Percentiles rank a stretch among this genome's conserved stretches.
These are phyloP conservation scores for Thalpophila matura DNA, from an alignment of 2,888 invertebrate species.

Conservation along the genomic window DNA sequence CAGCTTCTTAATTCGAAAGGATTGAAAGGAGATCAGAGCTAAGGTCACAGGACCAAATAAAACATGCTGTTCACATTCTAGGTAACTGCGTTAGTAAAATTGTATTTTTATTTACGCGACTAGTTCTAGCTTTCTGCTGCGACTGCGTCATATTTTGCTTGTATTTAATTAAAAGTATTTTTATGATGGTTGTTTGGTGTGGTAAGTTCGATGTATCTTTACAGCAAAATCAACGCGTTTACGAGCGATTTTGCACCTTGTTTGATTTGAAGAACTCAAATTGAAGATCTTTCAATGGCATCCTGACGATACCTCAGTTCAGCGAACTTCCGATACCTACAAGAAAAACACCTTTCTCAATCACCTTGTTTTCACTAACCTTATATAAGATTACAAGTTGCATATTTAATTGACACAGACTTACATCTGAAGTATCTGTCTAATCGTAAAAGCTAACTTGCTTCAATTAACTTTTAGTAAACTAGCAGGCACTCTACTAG, in stretches of 20 bases:
- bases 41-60: conserved; percentile 64
- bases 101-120: conserved; percentile 11
- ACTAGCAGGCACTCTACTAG: conserved; percentile 5
- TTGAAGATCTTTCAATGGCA: too few relatives aligned
- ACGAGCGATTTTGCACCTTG: too few relatives aligned
- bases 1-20: conserved; percentile 58
- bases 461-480: conserved; percentile 27
- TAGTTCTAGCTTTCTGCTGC: not conserved
- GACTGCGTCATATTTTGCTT: not conserved
- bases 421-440: conserved; percentile 11
- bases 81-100: conserved; percentile 4
- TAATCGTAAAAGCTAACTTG: conserved; percentile 8
- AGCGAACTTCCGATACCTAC: rapidly evolving
- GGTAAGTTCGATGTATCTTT: too few relatives aligned
- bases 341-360: not conserved
- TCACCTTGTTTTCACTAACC: not conserved
- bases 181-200: too few relatives aligned
- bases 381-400: conserved; percentile 5
- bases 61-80: conserved; percentile 21
- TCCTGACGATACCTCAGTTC: not conserved
- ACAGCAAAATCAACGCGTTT: too few relatives aligned
- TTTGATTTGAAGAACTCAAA: too few relatives aligned
- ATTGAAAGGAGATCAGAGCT: conserved; percentile 58
- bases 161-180: too few relatives aligned
- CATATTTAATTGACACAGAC: not conserved